Base-by-base conservation (phyloP, 92 coral and sea anemone genomes). In the Palythoa grandis region DNA sequence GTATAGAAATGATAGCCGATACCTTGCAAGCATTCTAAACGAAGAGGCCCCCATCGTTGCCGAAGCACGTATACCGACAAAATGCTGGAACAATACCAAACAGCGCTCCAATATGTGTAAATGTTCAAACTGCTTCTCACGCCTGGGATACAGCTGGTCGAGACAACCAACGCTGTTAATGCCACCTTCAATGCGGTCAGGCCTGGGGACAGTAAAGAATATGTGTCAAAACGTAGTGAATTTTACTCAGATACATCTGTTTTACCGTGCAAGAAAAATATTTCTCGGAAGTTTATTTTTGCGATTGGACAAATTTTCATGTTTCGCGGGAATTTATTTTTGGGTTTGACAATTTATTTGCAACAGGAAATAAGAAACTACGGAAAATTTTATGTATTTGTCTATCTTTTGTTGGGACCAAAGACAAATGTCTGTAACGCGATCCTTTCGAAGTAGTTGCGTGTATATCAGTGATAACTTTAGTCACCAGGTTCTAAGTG, bases 1-100 rank as follows among this genome's bases (percentile, higher is more conserved):
- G 35, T 29, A 29, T 29, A 29, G 35, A 29, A 29, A 29, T 29
- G 35, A 29, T 11, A 24, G 37, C 15, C 65, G 12, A 9, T 90
- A 92, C 98, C 98, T 92, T 82, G 98, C 98, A 88, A 94, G 86
- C 92, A 94, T 92, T 76, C 98, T 78, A 70, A 94, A 94, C 15
- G 98, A 94, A 14, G 98, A 90, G 11, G 98, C 94, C 24, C 98
- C 98, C 98, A 94, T 92, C 69, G 75, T 88, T 85, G 88, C 88
- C 16, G 95, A 83, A 22, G 89, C 78, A 8, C 98, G 95, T 6
- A 94, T 90, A 74, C 98, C 95, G 48, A 92, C 94, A 74, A 94
- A 94, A 74, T 93, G 98, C 82, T 92, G 86, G 53, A 92, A 94
- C 61, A 94, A 76, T 60, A 75, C 58, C 16, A 92, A 91, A 68